Conservation (phyloP, 1,140 invertebrate species). For the Plodia interpunctella region DNA sequence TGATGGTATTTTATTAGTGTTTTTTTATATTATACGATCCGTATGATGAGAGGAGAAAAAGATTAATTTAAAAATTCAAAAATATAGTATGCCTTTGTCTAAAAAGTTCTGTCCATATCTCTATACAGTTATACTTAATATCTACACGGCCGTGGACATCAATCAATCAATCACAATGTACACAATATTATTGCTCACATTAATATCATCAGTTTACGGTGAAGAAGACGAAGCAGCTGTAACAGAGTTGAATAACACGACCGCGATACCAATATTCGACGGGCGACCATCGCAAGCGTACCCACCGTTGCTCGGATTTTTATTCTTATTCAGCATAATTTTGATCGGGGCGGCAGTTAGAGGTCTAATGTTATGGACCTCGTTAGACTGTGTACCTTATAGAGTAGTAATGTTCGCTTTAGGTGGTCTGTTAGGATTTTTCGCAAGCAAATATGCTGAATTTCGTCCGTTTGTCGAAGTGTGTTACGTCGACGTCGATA, state of each 20-base stretch:
- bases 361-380: slow-evolving; percentile 47
- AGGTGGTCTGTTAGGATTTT: slow-evolving; percentile 51
- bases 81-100: no score
- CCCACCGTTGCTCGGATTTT: slow-evolving; percentile 40
- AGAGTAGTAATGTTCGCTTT: slow-evolving; percentile 57
- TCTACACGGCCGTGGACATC: background rate
- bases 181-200: background rate
- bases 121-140: background rate
- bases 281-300: no score
- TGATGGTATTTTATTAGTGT: no score
- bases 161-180: slow-evolving; percentile 4
- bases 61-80: no score
- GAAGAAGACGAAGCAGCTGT: background rate
- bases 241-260: background rate
- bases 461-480: slow-evolving; percentile 51
- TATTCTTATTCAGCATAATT: slow-evolving; percentile 53
- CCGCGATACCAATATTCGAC: no score
- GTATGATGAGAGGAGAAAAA: no score
- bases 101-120: no score
- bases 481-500: slow-evolving; percentile 53
- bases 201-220: background rate
- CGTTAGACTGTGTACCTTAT: slow-evolving; percentile 42
- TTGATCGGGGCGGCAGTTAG: slow-evolving; percentile 53
- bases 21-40: no score
- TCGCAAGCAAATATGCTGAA: slow-evolving; percentile 39